Evolutionary conservation across 2,113 vertebrate species (phyloP).

Genomic region (Meleagris gallopavo): DNA sequence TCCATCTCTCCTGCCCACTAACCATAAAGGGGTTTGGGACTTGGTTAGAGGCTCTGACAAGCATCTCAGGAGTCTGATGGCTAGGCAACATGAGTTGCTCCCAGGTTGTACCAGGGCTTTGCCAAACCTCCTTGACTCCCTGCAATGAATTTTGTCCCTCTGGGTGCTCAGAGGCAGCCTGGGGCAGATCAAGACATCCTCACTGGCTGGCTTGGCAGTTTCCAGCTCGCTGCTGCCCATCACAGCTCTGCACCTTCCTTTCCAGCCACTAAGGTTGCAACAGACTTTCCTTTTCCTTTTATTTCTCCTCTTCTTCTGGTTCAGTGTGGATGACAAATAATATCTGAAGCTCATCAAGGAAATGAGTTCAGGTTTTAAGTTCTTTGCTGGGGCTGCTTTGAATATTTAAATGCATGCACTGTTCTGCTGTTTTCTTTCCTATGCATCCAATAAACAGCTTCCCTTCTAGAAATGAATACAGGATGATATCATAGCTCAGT

Average conservation of each 20-base stretch:
- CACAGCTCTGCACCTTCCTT: neutral
- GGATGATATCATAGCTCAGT: constrained; percentile 55
- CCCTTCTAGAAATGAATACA: neutral
- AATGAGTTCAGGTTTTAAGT: constrained; percentile 66
- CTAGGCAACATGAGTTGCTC: neutral
- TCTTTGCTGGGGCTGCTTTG: constrained; percentile 54
- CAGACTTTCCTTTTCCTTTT: neutral
- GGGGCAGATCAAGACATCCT: neutral
- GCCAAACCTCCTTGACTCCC: neutral
- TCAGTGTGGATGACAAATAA: constrained; percentile 55
- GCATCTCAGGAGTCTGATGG: neutral
- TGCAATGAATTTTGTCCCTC: neutral
- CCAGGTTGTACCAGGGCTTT: neutral
- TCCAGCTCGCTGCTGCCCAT: neutral
- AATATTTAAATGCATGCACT: constrained; percentile 51
- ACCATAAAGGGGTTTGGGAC: neutral
- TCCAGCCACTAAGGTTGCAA: neutral
- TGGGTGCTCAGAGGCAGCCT: neutral
- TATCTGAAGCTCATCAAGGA: constrained; percentile 48
- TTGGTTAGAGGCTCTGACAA: constrained; percentile 23
- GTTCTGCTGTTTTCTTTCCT: constrained; percentile 22
- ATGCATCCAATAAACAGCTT: constrained; percentile 26
- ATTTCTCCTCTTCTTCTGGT: constrained; percentile 26
- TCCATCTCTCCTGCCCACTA: neutral
- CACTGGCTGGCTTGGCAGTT: neutral